Conservation (phyloP, 2,113 vertebrate genomes). For the Silurus meridionalis region DNA sequence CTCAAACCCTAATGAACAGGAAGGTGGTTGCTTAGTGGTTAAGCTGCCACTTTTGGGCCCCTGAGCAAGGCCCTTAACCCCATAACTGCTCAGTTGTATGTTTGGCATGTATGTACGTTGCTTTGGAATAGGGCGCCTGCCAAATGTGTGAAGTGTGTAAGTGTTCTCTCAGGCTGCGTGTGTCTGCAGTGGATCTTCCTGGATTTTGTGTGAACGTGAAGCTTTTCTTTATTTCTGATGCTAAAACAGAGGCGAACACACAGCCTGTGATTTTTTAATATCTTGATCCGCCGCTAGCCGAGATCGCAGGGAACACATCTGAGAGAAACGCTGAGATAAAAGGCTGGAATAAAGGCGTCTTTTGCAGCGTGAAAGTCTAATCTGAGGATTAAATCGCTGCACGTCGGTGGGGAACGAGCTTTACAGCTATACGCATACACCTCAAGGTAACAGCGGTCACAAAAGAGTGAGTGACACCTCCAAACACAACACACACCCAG, state of each 20-base stretch:
- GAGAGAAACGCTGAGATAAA: constrained; percentile 13
- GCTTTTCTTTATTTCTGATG: neutral
- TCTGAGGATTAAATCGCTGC: constrained; percentile 48
- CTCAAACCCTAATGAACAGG: no score
- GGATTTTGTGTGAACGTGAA: neutral
- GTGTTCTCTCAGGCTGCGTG: neutral
- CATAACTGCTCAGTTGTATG: no score
- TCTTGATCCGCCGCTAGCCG: neutral
- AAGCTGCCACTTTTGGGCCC: no score
- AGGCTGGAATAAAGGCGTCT: neutral
- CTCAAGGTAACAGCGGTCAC: neutral
- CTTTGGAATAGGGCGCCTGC: no score
- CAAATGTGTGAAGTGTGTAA: no score
- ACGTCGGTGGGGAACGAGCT: constrained; percentile 37
- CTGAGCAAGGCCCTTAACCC: no score
- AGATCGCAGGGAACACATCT: constrained; percentile 7
- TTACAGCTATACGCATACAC: constrained; percentile 32
- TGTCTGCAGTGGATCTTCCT: neutral
- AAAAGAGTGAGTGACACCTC: constrained; percentile 24
- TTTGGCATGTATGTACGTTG: no score
- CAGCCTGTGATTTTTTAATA: neutral
- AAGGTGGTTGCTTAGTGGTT: no score
- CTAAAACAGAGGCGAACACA: neutral
- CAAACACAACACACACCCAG: neutral
- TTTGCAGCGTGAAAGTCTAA: constrained; percentile 47